Evolutionary conservation across 2,888 invertebrate species (phyloP), one percentile per base, ranked within the genome.

Genomic region (Coleophora flavipennella): DNA sequence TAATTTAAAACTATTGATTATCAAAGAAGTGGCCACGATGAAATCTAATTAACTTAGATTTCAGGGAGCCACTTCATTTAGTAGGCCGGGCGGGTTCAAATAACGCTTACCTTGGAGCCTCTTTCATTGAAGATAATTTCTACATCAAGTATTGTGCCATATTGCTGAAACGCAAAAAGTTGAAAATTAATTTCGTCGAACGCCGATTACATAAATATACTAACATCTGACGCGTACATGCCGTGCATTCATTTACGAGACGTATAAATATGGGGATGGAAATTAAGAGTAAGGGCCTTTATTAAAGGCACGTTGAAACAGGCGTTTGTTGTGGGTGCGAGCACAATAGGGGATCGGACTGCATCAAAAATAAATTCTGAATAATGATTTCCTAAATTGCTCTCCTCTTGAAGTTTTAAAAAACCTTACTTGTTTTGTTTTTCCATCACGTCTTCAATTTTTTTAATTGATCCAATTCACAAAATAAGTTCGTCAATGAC

Each of bases 121-220:
- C 99, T 90, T 88, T 99, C 99, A 87, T 99, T 99, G 90, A 99
- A 99, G 84, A 99, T 99, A 71, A 99, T 99, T 91, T 99, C 99
- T 85, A 98, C 99, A 87, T 99, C 99, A 83, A 98, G 90, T 79
- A 99, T 99, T 69, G 94, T 92, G 77, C 99, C 99, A 88, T 95
- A 99, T 93, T 97, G 97, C 96, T 97, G 90, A 72, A 92, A 91
- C 77, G 71, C 65, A 85, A 85, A 80, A 78, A 52, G 55, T 56
- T 46, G 48, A 33, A 52, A 46, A 57, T 70, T 70, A 67, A 63
- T 49, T 53, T 43, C 31, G 40, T 43, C 38, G 40, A 40, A 43
- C 45, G 42, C 12, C 13, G 45, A 37, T 31, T 42, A 43, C 40
- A 43, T 41, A 46, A 26, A 8, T 20, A 13, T 27, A 45, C 45